Conservation (phyloP, 1,140 invertebrate genomes). For the Microplitis mediator region DNA sequence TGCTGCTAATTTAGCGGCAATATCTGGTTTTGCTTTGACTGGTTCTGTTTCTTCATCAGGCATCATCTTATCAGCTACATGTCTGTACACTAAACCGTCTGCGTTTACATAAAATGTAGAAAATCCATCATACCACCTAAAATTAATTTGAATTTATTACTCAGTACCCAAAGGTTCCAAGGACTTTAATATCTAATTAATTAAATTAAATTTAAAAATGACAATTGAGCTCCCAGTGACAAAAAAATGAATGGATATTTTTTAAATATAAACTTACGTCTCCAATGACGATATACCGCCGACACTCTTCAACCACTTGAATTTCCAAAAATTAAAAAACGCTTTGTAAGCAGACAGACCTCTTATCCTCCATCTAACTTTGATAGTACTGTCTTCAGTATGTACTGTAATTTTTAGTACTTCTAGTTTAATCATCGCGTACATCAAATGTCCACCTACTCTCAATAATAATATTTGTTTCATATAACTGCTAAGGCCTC, state of each 20-base stretch:
- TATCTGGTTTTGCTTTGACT: slow-evolving; percentile 38
- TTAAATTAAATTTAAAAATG: no score
- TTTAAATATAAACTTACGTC: slow-evolving; percentile 59
- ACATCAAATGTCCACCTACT: slow-evolving; percentile 81
- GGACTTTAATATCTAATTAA: no score
- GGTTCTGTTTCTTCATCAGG: slow-evolving; percentile 57
- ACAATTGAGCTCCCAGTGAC: no score
- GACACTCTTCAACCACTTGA: slow-evolving; percentile 76
- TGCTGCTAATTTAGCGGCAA: slow-evolving; percentile 62
- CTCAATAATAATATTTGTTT: slow-evolving; percentile 77
- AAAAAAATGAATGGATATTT: slow-evolving; percentile 2
- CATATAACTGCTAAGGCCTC: slow-evolving; percentile 78
- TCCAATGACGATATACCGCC: slow-evolving; percentile 72
- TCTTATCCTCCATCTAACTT: slow-evolving; percentile 84
- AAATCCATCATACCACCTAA: slow-evolving; percentile 90
- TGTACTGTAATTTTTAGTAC: slow-evolving; percentile 86
- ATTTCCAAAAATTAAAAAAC: slow-evolving; percentile 78
- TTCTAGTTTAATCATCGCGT: slow-evolving; percentile 84
- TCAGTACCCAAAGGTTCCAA: not conserved
- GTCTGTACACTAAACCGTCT: slow-evolving; percentile 80
- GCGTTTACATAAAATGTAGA: slow-evolving; percentile 84
- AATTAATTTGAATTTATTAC: slow-evolving; percentile 41
- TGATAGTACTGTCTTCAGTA: slow-evolving; percentile 80
- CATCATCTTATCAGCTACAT: slow-evolving; percentile 81
- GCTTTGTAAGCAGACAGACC: slow-evolving; percentile 79